phyloP scores from a whole-genome alignment of 1,140 invertebrate genomes.

The Zaprionus inermis region DNA sequence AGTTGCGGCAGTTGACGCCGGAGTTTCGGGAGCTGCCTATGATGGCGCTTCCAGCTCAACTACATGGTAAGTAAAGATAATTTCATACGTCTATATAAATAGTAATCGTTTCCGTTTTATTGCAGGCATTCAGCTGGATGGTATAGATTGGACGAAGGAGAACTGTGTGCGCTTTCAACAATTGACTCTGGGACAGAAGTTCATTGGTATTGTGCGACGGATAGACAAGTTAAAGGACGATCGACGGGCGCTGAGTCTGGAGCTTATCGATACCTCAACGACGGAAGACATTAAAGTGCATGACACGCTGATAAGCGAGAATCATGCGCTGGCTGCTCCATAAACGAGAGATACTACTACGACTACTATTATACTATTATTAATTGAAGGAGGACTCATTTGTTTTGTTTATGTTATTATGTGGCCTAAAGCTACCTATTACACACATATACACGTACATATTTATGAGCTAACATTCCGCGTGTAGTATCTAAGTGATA shows the following conservation, averaged over 20 bases:
- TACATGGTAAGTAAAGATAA: conserved; percentile 60
- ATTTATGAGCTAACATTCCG: conserved; percentile 73
- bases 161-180: conserved; percentile 75
- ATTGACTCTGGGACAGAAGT: conserved; percentile 74
- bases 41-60: conserved; percentile 72
- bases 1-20: conserved; percentile 60
- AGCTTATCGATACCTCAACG: conserved; percentile 71
- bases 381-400: conserved; percentile 12
- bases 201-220: conserved; percentile 63
- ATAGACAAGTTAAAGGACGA: conserved; percentile 53
- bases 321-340: conserved; percentile 57
- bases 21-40: conserved; percentile 74
- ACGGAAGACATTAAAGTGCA: conserved; percentile 72
- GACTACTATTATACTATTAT: neutral
- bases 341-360: conserved; percentile 26
- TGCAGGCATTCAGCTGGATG: conserved; percentile 64
- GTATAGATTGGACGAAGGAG: conserved; percentile 73
- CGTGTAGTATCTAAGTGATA: conserved; percentile 33
- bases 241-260: conserved; percentile 47
- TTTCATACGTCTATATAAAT: neutral
- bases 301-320: conserved; percentile 65
- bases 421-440: conserved; percentile 26
- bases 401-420: conserved; percentile 55
- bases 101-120: neutral
- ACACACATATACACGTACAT: conserved; percentile 27